phyloP scores from a whole-genome alignment of 2,888 invertebrate genomes.

The Clepsis dumicolana region DNA sequence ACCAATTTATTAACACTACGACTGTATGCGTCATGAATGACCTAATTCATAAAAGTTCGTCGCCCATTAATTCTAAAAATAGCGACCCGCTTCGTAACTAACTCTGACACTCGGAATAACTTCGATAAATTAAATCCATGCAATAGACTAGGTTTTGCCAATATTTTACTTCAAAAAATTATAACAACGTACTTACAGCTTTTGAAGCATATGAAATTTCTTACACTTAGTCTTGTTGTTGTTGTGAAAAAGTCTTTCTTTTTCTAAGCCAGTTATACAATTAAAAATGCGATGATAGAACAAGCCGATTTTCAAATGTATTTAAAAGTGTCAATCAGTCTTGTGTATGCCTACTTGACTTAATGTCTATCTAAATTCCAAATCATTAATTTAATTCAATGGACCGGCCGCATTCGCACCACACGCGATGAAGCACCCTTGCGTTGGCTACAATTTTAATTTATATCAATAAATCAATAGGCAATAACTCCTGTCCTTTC shows the following conservation, averaged over 20 bases:
- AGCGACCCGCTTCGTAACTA: constrained; percentile 18
- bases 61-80: constrained; percentile 29
- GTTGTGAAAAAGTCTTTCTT: not conserved
- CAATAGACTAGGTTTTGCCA: not conserved
- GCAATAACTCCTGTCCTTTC: not conserved
- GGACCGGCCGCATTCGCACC: not conserved
- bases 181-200: too few species aligned
- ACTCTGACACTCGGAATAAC: constrained; percentile 26
- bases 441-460: not conserved
- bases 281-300: not conserved
- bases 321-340: too few species aligned
- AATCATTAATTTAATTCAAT: not conserved
- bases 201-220: too few species aligned
- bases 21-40: constrained; percentile 34
- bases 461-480: not conserved
- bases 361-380: not conserved
- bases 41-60: constrained; percentile 31
- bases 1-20: constrained; percentile 34
- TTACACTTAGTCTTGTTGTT: not conserved
- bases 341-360: not conserved
- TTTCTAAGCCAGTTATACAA: not conserved
- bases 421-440: not conserved
- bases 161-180: not conserved
- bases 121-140: not conserved
- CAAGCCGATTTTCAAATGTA: not conserved